phyloP scores from a whole-genome alignment of 2,888 invertebrate species.

The Lottia gigantea region DNA sequence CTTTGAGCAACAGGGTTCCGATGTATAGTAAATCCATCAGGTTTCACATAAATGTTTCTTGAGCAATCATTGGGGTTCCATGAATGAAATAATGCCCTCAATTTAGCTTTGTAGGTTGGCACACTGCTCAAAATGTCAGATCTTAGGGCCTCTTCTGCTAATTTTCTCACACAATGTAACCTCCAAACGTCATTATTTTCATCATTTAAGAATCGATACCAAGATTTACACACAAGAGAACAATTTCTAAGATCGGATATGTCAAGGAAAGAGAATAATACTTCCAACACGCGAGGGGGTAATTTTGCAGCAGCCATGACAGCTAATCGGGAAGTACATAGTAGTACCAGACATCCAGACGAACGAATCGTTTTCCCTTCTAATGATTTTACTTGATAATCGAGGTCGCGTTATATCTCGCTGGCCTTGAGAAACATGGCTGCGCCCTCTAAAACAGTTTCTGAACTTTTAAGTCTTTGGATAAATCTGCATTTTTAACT shows the following conservation, averaged over 20 bases:
- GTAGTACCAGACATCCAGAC: not conserved
- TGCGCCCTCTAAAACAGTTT: too few species aligned
- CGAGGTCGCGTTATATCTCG: not conserved
- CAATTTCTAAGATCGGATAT: slow-evolving; percentile 88
- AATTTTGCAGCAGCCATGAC: slow-evolving; percentile 60
- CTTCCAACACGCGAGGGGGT: slow-evolving; percentile 59
- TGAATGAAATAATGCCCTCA: slow-evolving; percentile 88
- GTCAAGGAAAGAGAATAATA: slow-evolving; percentile 85
- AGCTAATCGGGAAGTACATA: slow-evolving; percentile 11
- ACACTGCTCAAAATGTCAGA: slow-evolving; percentile 90
- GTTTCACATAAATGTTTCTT: slow-evolving; percentile 94
- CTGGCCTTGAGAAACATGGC: not conserved
- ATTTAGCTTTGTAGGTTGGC: slow-evolving; percentile 90
- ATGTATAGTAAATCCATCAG: slow-evolving; percentile 96
- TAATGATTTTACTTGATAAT: not conserved
- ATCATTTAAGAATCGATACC: slow-evolving; percentile 89
- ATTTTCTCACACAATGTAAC: slow-evolving; percentile 84
- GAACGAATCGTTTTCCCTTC: not conserved
- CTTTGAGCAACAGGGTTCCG: slow-evolving; percentile 98
- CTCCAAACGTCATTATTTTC: slow-evolving; percentile 97
- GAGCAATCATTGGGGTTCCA: slow-evolving; percentile 99
- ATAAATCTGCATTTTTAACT: too few species aligned
- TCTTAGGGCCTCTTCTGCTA: slow-evolving; percentile 88
- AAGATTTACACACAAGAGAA: slow-evolving; percentile 90
- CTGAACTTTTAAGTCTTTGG: too few species aligned